Percentiles rank a stretch among this genome's conserved stretches.
These are phyloP conservation scores for Antigone vipio DNA, from an alignment of 2,113 vertebrate genomes.

Conservation along the genomic window DNA sequence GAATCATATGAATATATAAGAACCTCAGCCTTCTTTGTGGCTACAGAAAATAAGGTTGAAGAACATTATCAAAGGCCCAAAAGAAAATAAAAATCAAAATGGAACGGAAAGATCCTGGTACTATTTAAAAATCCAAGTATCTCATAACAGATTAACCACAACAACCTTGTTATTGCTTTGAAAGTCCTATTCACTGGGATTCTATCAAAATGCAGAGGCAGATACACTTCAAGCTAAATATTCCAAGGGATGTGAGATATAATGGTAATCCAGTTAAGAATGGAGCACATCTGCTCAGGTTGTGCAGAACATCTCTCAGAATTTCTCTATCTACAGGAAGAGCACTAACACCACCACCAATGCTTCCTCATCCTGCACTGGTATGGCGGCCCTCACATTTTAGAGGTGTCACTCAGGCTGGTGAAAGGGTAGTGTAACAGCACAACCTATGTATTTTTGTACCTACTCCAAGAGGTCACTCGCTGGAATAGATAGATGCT, in stretches of 20 bases:
- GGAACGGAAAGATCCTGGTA: background rate
- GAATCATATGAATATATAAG: background rate
- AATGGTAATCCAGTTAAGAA: background rate
- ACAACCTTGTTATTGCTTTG: background rate
- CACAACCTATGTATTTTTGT: background rate
- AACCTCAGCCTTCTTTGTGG: background rate
- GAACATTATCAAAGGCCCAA: background rate
- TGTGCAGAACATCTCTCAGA: background rate
- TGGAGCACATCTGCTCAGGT: background rate
- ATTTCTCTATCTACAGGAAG: background rate
- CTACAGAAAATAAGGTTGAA: background rate
- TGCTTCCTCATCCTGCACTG: background rate
- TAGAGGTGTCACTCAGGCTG: too few species aligned
- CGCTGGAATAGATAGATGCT: background rate
- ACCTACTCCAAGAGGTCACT: background rate
- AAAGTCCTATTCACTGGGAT: background rate
- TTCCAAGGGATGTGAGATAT: background rate
- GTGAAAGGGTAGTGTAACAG: background rate
- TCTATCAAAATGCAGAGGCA: background rate
- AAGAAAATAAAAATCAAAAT: background rate
- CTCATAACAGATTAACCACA: background rate
- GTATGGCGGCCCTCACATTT: background rate
- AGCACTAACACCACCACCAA: background rate
- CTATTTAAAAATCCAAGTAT: background rate
- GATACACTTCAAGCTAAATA: background rate